Evolutionary conservation across 2,888 invertebrate species (phyloP).

Genomic region (Sycophila texana): DNA sequence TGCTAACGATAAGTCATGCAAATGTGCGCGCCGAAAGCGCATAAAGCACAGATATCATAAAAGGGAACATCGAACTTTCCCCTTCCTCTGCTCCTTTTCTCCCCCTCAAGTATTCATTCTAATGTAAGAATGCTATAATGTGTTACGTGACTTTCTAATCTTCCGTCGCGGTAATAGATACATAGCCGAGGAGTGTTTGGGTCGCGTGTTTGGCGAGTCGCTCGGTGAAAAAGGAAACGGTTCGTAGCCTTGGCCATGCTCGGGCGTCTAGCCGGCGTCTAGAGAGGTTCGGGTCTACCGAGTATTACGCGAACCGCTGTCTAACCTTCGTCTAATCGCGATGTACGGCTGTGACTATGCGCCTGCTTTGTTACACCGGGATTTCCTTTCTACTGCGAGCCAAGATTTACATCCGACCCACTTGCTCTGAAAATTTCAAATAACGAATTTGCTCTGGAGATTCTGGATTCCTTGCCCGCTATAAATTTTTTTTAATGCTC

Average conservation of each 20-base stretch:
- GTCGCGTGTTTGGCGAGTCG: neutral
- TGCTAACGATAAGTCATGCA: slow-evolving; percentile 29
- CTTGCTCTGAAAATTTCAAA: neutral
- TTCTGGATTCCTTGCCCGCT: neutral
- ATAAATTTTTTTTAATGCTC: neutral
- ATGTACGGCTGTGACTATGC: slow-evolving; percentile 28
- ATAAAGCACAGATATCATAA: slow-evolving; percentile 18
- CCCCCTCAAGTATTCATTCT: slow-evolving; percentile 40
- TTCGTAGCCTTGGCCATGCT: slow-evolving; percentile 7
- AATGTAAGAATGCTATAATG: slow-evolving; percentile 17
- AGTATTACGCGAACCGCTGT: neutral
- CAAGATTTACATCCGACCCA: slow-evolving; percentile 13
- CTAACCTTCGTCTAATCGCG: slow-evolving; percentile 51
- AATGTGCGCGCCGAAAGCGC: neutral
- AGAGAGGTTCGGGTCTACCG: neutral
- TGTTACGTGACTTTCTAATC: neutral
- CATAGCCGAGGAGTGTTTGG: neutral
- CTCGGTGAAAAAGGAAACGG: neutral
- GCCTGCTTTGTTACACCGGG: neutral
- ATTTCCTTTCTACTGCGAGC: slow-evolving; percentile 46
- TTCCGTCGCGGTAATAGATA: neutral
- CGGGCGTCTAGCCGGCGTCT: slow-evolving; percentile 44
- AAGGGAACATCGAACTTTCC: slow-evolving; percentile 32
- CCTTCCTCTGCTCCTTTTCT: neutral
- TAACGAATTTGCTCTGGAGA: neutral